phyloP scores from a whole-genome alignment of 1,140 invertebrate genomes.

The Macrotrachela quadricornifera region DNA sequence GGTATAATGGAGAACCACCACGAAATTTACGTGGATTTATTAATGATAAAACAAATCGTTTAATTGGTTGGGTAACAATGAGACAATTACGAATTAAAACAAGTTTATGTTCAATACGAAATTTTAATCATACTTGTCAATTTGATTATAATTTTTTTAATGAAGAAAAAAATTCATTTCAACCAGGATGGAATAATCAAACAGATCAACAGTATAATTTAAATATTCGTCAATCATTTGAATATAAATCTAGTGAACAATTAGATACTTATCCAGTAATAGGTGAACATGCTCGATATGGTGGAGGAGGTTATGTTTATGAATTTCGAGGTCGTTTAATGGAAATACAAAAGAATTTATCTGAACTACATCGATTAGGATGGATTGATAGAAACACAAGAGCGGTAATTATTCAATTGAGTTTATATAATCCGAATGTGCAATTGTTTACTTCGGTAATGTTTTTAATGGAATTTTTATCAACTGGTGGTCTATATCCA shows the following conservation, averaged over 20 bases:
- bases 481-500: conserved; percentile 14
- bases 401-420: conserved; percentile 12
- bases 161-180: conserved; percentile 23
- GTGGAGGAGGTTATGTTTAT: too few species aligned
- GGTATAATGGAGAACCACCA: conserved; percentile 34
- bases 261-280: too few species aligned
- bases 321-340: too few species aligned
- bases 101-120: conserved; percentile 10
- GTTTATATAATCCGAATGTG: conserved; percentile 12
- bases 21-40: conserved; percentile 33
- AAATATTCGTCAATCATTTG: too few species aligned
- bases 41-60: conserved; percentile 32
- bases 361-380: not conserved
- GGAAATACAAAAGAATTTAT: too few species aligned
- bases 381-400: conserved; percentile 12
- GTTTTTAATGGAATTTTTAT: conserved; percentile 11
- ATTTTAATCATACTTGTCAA: conserved; percentile 18
- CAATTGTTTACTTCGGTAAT: conserved; percentile 12
- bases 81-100: conserved; percentile 28
- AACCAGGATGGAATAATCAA: conserved; percentile 18
- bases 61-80: conserved; percentile 36
- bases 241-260: too few species aligned
- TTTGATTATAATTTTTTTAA: conserved; percentile 24
- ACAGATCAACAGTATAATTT: conserved; percentile 10
- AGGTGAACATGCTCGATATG: too few species aligned